Evolutionary conservation across 2,113 vertebrate species (phyloP).

Genomic region (Trematomus loennbergii): DNA sequence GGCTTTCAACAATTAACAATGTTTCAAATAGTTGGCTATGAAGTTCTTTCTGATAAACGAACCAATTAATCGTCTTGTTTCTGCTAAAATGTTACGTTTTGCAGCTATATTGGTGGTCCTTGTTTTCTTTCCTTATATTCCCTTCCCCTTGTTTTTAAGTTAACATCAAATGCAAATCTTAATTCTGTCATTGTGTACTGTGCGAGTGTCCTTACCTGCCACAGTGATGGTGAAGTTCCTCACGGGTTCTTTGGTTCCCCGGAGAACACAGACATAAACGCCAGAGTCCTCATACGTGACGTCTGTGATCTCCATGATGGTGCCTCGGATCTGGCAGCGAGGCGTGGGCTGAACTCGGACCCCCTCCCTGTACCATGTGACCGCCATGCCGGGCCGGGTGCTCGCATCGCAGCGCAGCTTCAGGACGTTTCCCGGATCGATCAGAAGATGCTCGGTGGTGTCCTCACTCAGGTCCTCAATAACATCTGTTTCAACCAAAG

Average conservation of each 20-base stretch:
- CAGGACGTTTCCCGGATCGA: conserved; percentile 88
- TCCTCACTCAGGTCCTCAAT: conserved; percentile 77
- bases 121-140: no score
- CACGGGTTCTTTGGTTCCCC: conserved; percentile 84
- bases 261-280: conserved; percentile 86
- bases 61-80: background rate
- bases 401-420: conserved; percentile 90
- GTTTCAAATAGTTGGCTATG: background rate
- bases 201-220: conserved; percentile 80
- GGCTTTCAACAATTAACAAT: no score
- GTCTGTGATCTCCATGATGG: conserved; percentile 89
- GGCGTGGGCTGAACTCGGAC: conserved; percentile 81
- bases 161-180: background rate
- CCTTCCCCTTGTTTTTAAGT: no score
- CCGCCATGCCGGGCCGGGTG: conserved; percentile 76
- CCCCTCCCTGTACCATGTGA: conserved; percentile 92
- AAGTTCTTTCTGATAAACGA: no score
- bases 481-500: conserved; percentile 59
- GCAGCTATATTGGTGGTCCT: background rate
- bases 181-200: background rate
- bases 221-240: conserved; percentile 91
- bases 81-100: background rate
- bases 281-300: conserved; percentile 90
- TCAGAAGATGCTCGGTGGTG: conserved; percentile 84
- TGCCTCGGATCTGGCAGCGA: conserved; percentile 85